Evolutionary conservation across 2,888 invertebrate genomes (phyloP).

Genomic region (Schizaphis graminum): DNA sequence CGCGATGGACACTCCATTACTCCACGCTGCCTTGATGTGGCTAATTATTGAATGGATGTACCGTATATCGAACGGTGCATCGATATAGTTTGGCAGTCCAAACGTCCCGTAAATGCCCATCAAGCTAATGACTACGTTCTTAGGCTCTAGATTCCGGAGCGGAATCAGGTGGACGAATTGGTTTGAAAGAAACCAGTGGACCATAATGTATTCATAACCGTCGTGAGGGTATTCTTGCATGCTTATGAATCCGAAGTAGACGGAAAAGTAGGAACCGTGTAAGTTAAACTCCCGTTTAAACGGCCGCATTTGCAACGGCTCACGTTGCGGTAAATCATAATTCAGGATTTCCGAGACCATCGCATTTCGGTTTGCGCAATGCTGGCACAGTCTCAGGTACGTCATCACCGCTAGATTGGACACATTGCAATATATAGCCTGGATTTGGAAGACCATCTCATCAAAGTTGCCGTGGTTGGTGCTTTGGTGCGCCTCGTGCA

Average conservation of each 20-base stretch:
- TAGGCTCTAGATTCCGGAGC: neutral
- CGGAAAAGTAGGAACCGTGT: neutral
- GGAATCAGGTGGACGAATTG: neutral
- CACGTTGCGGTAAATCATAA: neutral
- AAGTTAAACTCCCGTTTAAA: accelerated
- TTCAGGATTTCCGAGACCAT: neutral
- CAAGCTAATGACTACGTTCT: neutral
- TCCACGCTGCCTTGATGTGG: neutral
- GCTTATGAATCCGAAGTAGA: neutral
- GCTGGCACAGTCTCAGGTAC: conserved; percentile 29
- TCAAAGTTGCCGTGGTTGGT: neutral
- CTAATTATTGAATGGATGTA: neutral
- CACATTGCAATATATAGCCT: conserved; percentile 28
- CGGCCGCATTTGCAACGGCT: neutral
- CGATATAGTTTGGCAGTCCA: neutral
- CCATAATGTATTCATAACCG: neutral
- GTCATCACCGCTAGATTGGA: conserved; percentile 28
- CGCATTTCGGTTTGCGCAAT: conserved; percentile 47
- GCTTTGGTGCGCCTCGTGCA: neutral
- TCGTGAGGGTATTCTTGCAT: neutral
- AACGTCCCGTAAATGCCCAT: neutral
- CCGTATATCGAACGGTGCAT: neutral
- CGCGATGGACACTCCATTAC: accelerated
- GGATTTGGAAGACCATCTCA: neutral
- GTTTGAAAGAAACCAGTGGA: neutral